These are phyloP conservation scores for Loxodonta africana DNA, from an alignment of 2,113 vertebrate species.

Conservation along the genomic window DNA sequence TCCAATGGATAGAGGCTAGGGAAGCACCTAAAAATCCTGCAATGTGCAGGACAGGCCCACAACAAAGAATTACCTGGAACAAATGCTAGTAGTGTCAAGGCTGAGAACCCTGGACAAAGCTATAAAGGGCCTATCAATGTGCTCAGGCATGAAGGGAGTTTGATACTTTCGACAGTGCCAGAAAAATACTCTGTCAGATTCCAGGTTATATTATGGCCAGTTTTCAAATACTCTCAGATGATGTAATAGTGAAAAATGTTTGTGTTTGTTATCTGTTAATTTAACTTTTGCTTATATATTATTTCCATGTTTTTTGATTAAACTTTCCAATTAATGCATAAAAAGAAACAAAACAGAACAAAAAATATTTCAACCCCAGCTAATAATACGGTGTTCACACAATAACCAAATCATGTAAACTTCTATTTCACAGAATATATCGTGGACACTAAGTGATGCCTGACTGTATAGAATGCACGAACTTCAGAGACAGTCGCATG, in stretches of 20 bases:
- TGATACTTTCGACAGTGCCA: not conserved
- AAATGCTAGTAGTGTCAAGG: no score
- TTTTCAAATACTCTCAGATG: not conserved
- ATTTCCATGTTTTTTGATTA: not conserved
- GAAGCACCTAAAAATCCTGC: no score
- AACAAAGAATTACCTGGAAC: no score
- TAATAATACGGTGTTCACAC: no score
- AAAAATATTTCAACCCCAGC: no score
- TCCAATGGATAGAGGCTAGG: no score
- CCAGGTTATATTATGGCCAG: not conserved
- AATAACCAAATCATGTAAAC: no score
- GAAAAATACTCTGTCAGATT: not conserved
- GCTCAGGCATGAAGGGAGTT: fast-evolving
- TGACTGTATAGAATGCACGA: not conserved
- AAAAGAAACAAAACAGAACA: no score
- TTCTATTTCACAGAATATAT: no score
- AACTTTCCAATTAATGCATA: not conserved
- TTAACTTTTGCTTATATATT: not conserved
- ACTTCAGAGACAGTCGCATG: not conserved
- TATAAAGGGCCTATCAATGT: fast-evolving
- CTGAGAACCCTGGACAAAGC: not conserved
- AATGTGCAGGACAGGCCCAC: no score
- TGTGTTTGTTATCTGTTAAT: not conserved
- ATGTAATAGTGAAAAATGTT: not conserved
- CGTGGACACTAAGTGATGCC: no score